phyloP scores from a whole-genome alignment of 2,888 invertebrate species.

The Pollenia labialis region DNA sequence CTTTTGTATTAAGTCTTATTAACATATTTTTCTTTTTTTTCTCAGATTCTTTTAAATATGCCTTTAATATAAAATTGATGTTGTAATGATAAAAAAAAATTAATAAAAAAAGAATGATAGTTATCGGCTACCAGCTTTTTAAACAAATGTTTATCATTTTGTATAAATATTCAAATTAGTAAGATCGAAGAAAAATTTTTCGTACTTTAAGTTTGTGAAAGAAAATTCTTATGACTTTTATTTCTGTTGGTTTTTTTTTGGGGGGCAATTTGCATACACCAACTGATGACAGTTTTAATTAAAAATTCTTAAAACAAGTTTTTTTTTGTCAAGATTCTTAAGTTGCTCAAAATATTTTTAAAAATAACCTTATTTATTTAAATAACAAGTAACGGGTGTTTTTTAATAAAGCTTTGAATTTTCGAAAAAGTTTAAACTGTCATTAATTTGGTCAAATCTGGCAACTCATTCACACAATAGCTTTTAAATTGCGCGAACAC shows the following conservation, averaged over 20 bases:
- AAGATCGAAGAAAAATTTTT: background rate
- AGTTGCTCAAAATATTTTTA: background rate
- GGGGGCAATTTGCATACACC: slow-evolving; percentile 1
- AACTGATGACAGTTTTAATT: slow-evolving; percentile 26
- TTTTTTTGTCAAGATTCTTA: slow-evolving; percentile 3
- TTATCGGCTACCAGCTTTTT: slow-evolving; percentile 28
- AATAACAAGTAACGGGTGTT: background rate
- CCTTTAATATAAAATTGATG: background rate
- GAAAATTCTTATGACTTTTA: background rate
- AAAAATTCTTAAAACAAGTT: slow-evolving; percentile 7
- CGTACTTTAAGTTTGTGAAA: background rate
- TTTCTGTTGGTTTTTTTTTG: background rate
- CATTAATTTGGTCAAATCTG: too few relatives aligned
- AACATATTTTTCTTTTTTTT: slow-evolving; percentile 12
- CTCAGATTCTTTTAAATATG: slow-evolving; percentile 3
- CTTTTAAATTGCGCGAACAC: too few relatives aligned
- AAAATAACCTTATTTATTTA: too few relatives aligned
- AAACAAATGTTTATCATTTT: background rate
- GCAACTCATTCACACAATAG: too few relatives aligned
- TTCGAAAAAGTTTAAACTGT: too few relatives aligned
- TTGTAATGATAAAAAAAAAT: slow-evolving; percentile 26
- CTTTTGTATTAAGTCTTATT: slow-evolving; percentile 1
- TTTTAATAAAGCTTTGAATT: too few relatives aligned
- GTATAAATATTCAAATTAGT: slow-evolving; percentile 15
- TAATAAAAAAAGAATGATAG: slow-evolving; percentile 27